Evolutionary conservation across 2,888 invertebrate genomes (phyloP), one percentile per base, ranked within the genome.

Genomic region (Miltochrista miniata): DNA sequence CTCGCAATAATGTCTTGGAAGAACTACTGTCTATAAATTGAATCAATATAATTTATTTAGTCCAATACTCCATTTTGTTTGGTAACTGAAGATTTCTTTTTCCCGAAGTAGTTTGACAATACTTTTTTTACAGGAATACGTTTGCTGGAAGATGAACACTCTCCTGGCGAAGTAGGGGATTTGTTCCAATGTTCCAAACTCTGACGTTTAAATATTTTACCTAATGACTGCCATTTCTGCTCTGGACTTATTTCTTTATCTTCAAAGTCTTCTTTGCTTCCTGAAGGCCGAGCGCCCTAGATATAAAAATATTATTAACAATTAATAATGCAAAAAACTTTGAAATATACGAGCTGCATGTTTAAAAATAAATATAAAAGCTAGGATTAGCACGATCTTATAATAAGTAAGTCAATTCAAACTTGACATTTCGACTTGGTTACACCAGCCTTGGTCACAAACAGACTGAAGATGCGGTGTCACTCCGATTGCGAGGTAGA

Each of bases 211-310:
- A 91, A 91, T 43, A 90, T 82, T 79, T 91, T 91, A 0, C 91
- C 91, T 57, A 91, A 65, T 31, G 90, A 90, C 66, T 91, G 91
- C 90, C 91, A 91, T 68, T 90, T 91, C 62, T 88, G 90, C 56
- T 91, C 90, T 41, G 83, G 80, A 54, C 68, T 79, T 47, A 89
- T 68, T 68, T 85, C 83, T 66, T 86, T 86, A 36, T 81, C 82
- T 36, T 83, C 83, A 61, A 86, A 87, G 53, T 80, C 76, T 61
- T 85, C 83, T 59, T 83, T 76, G 59, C 83, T 90, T 40, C 72
- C 85, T 10, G 84, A 81, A 43, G 87, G 84, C 45, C 68, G 64
- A 61, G 90, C 90, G 45, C 91, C 91, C 91, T 91, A 57, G 42
- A 77, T 80, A 45, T 56, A 14, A 30, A 30, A 13, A 15, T 12